Percentiles rank a stretch among this genome's conserved stretches.
Evolutionary conservation across 2,797 vertebrate genomes (phyloP).

Genomic region (Arnoldichthys spilopterus): DNA sequence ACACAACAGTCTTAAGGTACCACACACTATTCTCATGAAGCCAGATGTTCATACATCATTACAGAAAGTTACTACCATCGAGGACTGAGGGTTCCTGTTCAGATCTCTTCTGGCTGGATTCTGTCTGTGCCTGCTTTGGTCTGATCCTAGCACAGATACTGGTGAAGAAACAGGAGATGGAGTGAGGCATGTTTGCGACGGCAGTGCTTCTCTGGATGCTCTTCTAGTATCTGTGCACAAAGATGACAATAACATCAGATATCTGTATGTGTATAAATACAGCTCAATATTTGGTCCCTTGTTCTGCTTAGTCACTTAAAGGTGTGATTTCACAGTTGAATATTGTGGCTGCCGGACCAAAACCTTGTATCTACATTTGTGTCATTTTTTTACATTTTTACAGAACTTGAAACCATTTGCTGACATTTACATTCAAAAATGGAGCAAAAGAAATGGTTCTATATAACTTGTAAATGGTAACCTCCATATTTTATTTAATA

Average conservation of each 20-base stretch:
- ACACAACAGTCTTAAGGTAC: background rate
- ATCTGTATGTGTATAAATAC: background rate
- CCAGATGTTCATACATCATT: background rate
- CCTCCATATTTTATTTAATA: too few relatives aligned
- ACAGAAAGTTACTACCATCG: slow-evolving; percentile 35
- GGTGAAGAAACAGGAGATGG: background rate
- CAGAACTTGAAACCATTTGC: too few relatives aligned
- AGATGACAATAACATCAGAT: background rate
- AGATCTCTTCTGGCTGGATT: slow-evolving; percentile 12
- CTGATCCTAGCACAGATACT: slow-evolving; percentile 9
- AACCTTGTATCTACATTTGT: too few relatives aligned
- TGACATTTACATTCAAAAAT: too few relatives aligned
- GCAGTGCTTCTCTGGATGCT: slow-evolving; percentile 13
- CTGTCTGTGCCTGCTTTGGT: background rate
- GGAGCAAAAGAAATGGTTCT: too few relatives aligned
- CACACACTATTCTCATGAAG: background rate
- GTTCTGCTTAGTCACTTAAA: too few relatives aligned
- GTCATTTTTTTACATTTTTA: too few relatives aligned
- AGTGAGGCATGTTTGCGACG: background rate
- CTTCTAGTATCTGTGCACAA: slow-evolving; percentile 25
- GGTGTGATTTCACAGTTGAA: too few relatives aligned
- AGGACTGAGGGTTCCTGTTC: slow-evolving; percentile 25
- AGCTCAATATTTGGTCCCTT: background rate
- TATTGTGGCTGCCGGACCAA: too few relatives aligned
- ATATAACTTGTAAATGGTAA: too few relatives aligned